Evolutionary conservation across 2,113 vertebrate genomes (phyloP).

Genomic region (Mormyrus lacerda): DNA sequence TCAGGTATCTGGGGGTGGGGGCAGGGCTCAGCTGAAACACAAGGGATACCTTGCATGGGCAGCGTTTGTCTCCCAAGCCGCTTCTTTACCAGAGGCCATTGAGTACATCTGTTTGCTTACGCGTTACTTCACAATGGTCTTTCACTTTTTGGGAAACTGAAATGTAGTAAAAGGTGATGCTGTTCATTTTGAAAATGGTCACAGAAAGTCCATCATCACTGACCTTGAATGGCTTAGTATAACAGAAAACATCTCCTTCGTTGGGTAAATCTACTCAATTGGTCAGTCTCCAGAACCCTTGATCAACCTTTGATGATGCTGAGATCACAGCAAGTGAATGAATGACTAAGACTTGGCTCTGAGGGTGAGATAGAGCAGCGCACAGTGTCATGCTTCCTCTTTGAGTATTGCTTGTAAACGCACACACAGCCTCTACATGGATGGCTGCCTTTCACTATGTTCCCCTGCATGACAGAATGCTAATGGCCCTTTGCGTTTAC

Average conservation of each 20-base stretch:
- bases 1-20: constrained; percentile 72
- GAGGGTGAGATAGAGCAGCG: neutral
- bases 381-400: neutral
- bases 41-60: neutral
- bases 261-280: neutral
- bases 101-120: neutral
- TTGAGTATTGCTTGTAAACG: neutral
- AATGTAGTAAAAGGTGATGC: neutral
- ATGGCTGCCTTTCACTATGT: neutral
- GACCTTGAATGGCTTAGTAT: neutral
- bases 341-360: neutral
- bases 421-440: neutral
- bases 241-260: neutral
- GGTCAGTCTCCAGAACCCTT: neutral
- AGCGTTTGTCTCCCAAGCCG: neutral
- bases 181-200: neutral
- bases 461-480: neutral
- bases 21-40: neutral
- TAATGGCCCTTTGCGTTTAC: neutral
- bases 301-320: neutral
- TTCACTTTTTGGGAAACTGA: neutral
- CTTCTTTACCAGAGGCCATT: neutral
- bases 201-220: neutral
- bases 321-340: neutral
- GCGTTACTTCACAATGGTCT: neutral